These are phyloP conservation scores for Conus canariensis DNA, from an alignment of 2,888 invertebrate genomes.

Conservation along the genomic window DNA sequence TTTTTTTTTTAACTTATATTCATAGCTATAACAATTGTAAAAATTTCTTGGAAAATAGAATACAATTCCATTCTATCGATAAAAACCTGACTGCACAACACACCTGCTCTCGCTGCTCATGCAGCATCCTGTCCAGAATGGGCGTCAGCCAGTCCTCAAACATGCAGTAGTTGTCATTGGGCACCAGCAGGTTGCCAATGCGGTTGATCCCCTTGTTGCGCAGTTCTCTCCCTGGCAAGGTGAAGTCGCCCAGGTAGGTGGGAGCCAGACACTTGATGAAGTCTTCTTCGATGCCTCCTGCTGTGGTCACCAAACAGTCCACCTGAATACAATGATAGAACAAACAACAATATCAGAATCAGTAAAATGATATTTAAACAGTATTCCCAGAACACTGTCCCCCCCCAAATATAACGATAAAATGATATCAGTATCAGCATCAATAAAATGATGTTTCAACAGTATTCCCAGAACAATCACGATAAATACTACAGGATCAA, in stretches of 20 bases:
- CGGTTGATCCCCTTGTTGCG: slow-evolving; percentile 93
- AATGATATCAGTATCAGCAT: too few relatives aligned
- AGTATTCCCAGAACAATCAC: too few relatives aligned
- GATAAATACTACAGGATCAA: too few relatives aligned
- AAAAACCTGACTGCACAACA: neutral
- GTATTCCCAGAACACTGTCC: too few relatives aligned
- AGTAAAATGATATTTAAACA: neutral
- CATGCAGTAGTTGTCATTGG: slow-evolving; percentile 98
- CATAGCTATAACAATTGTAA: too few relatives aligned
- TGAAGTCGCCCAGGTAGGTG: slow-evolving; percentile 95
- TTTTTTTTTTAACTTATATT: too few relatives aligned
- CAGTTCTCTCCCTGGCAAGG: slow-evolving; percentile 87
- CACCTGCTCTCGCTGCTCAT: slow-evolving; percentile 86
- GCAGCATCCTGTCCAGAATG: slow-evolving; percentile 91
- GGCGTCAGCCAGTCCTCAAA: slow-evolving; percentile 99
- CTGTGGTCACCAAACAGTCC: slow-evolving; percentile 97
- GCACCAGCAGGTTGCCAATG: slow-evolving; percentile 95
- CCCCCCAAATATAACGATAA: too few relatives aligned
- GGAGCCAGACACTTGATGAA: slow-evolving; percentile 98
- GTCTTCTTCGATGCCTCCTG: slow-evolving; percentile 99
- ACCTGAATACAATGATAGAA: slow-evolving; percentile 81
- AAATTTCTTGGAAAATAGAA: too few relatives aligned
- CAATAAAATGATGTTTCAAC: too few relatives aligned
- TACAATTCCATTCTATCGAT: too few relatives aligned
- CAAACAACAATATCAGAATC: neutral